Conservation (phyloP, 2,797 vertebrate species). For the Antrozous pallidus region DNA sequence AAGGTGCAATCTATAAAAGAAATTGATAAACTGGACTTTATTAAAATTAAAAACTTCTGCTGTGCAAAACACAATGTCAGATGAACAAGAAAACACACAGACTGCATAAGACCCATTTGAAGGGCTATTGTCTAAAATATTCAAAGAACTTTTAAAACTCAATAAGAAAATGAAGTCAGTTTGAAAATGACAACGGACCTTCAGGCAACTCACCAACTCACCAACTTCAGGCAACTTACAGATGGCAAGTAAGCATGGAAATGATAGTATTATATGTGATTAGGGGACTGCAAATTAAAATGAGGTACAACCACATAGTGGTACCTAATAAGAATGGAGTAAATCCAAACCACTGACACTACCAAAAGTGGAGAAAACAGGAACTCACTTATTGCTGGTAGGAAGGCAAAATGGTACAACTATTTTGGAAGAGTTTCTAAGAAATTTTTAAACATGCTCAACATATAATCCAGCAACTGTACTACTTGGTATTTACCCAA, state of each 20-base stretch:
- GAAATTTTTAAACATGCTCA: constrained; percentile 10
- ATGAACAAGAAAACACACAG: background rate
- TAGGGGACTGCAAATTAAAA: background rate
- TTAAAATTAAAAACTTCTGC: background rate
- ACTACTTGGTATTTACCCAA: background rate
- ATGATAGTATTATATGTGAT: background rate
- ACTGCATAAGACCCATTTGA: background rate
- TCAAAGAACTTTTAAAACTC: background rate
- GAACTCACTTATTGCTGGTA: background rate
- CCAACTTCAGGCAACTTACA: background rate
- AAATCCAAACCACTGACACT: background rate
- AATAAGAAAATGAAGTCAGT: background rate
- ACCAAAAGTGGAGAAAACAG: background rate
- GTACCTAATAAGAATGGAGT: background rate
- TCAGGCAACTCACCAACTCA: background rate
- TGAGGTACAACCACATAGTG: background rate
- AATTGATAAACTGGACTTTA: background rate
- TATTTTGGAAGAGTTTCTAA: background rate
- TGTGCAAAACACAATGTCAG: background rate
- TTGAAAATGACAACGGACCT: background rate
- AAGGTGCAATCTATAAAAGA: background rate
- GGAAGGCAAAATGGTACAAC: background rate
- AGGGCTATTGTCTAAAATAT: background rate
- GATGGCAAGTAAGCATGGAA: background rate
- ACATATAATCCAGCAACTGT: background rate